phyloP scores from a whole-genome alignment of 2,797 vertebrate species.

The Sardinella longiceps region DNA sequence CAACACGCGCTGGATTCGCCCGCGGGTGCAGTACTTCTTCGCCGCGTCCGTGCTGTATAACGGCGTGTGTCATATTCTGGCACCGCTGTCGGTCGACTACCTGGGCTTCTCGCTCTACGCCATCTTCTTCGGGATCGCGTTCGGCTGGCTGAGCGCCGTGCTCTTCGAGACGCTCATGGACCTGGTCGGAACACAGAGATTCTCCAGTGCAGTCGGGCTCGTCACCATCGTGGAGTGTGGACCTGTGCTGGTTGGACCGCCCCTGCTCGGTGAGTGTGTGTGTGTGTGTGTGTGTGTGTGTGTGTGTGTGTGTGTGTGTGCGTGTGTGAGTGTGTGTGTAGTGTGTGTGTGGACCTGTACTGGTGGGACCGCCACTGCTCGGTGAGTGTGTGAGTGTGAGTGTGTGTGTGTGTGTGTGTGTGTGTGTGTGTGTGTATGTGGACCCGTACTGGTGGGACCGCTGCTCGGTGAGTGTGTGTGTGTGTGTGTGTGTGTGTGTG shows the following conservation, averaged over 20 bases:
- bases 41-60: conserved; percentile 88
- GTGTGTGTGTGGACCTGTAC: neutral
- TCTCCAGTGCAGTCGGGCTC: conserved; percentile 93
- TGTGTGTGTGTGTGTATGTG: conserved; percentile 14
- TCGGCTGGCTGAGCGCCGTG: conserved; percentile 94
- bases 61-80: conserved; percentile 88
- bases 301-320: conserved; percentile 14
- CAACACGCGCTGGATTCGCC: conserved; percentile 91
- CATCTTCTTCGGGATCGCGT: conserved; percentile 92
- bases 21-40: conserved; percentile 92
- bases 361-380: neutral
- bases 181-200: conserved; percentile 90
- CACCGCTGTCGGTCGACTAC: conserved; percentile 80
- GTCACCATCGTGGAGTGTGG: conserved; percentile 96
- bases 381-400: neutral
- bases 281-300: conserved; percentile 26
- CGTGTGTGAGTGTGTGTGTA: conserved; percentile 2
- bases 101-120: conserved; percentile 87
- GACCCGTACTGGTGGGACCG: too few species aligned
- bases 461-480: neutral
- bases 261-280: conserved; percentile 81
- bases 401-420: neutral
- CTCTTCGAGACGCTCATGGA: conserved; percentile 98
- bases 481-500: neutral
- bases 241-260: conserved; percentile 92